phyloP scores from a whole-genome alignment of 2,888 invertebrate species.

The Spodoptera picta region DNA sequence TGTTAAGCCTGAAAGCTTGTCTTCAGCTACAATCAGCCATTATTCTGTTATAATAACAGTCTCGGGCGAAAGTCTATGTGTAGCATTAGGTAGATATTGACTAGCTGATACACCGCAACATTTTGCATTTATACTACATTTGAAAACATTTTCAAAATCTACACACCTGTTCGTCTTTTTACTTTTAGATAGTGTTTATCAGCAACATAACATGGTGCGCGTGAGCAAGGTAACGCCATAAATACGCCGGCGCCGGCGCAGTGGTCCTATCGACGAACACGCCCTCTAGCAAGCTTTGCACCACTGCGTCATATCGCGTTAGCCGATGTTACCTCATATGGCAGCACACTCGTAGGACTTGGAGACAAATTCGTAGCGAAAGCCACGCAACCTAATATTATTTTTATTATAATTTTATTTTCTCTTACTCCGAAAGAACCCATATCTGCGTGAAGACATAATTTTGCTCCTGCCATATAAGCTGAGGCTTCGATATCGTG shows the following conservation, averaged over 20 bases:
- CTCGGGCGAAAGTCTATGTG: constrained; percentile 37
- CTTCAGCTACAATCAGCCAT: constrained; percentile 34
- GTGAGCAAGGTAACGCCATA: constrained; percentile 66
- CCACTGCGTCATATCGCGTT: constrained; percentile 49
- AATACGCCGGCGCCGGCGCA: constrained; percentile 64
- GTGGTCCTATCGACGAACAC: constrained; percentile 63
- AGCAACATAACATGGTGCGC: constrained; percentile 66
- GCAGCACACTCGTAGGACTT: constrained; percentile 46
- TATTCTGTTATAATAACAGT: constrained; percentile 38
- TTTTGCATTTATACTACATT: constrained; percentile 31
- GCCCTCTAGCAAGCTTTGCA: constrained; percentile 57
- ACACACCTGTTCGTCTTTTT: constrained; percentile 59
- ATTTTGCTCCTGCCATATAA: constrained; percentile 21
- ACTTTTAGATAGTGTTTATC: constrained; percentile 69
- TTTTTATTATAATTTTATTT: constrained; percentile 49
- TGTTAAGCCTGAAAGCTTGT: constrained; percentile 32
- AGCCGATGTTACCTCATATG: constrained; percentile 57
- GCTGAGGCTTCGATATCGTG: constrained; percentile 27
- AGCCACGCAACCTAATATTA: constrained; percentile 33
- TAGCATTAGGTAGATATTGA: constrained; percentile 18
- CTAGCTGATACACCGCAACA: constrained; percentile 5
- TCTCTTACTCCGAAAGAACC: constrained; percentile 24
- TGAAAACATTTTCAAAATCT: constrained; percentile 41
- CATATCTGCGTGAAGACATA: constrained; percentile 12
- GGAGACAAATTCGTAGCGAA: constrained; percentile 52